Base-by-base conservation (phyloP, 2,113 vertebrate species). In the Miniopterus natalensis region DNA sequence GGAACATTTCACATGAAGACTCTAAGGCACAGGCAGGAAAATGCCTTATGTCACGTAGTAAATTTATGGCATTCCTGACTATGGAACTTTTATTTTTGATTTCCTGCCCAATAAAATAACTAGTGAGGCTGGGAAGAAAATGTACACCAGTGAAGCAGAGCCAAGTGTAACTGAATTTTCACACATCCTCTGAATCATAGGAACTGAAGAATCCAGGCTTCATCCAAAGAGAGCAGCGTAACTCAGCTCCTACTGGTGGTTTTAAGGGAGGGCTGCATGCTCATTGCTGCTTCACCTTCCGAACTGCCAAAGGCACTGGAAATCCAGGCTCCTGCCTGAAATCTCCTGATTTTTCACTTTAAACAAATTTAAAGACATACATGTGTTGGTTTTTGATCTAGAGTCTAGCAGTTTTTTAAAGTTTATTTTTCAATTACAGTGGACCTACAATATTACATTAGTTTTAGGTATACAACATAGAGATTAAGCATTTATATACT, bases 301-400 rank as follows among this genome's bases (percentile, higher is more conserved):
- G 57, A 89, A 74, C 13, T 63, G 15, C 49, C 15, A 85, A 49
- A 63, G 65, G 61, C 12, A 6, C 5, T 84, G 49, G 21, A 74
- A 92, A 75, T 49, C 7, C 36, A 63, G 18, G 89, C n/a, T 70
- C n/a, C 83, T 61, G 3, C 31, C 57, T 57, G 12, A 74, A 70
- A n/a, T 92, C 25, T 51, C 12, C 57, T 88, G 42, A 61, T 84
- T 88, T 92, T 90, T 80, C n/a, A 81, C 25, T 83, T 55, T 57
- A 42, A 88, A 47, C 61, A 85, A 55, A 75, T 47, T 68, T 55
- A 80, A 74, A 74, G 21, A 27, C 47, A 73, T 3, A n/a, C 8
- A 42, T n/a, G 29, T 4, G 4, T 40, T 70, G 21, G 8, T 83
- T 94, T 36, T 84, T 78, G 29, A 49, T 79, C 51, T 68, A 78